A percentile compares a stretch with the other conserved stretches of the same genome.
phyloP scores from a whole-genome alignment of 2,797 vertebrate genomes.

The Anabas testudineus region DNA sequence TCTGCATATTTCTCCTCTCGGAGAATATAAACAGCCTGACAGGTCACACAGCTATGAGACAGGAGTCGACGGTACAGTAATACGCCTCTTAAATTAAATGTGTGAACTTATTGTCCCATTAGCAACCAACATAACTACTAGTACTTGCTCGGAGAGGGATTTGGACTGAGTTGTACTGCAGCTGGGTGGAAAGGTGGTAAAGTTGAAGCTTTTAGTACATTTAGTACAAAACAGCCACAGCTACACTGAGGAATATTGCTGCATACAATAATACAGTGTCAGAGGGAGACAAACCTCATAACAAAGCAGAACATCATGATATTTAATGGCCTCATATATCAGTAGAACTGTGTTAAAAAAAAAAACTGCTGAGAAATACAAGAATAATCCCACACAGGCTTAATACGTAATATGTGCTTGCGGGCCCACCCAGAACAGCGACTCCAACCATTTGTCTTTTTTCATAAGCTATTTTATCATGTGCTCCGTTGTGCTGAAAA shows the following conservation, averaged over 20 bases:
- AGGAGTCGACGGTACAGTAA: too few species aligned
- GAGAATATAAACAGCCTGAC: too few species aligned
- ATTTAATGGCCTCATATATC: conserved; percentile 60
- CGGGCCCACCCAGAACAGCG: conserved; percentile 81
- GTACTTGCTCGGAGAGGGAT: too few species aligned
- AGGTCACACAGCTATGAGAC: too few species aligned
- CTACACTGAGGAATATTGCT: too few species aligned
- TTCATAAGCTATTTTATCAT: conserved; percentile 74
- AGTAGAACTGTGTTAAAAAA: conserved; percentile 51
- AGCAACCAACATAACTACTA: too few species aligned
- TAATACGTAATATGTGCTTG: conserved; percentile 58
- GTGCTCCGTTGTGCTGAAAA: conserved; percentile 61
- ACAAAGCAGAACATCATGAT: conserved; percentile 43
- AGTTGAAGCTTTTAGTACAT: too few species aligned
- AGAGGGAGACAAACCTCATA: conserved; percentile 22
- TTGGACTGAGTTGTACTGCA: too few species aligned
- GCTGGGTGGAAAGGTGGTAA: too few species aligned
- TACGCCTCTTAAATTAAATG: too few species aligned
- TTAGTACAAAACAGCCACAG: too few species aligned
- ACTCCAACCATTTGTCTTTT: conserved; percentile 64
- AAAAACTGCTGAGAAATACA: conserved; percentile 70
- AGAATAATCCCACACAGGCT: conserved; percentile 69
- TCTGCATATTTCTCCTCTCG: background rate
- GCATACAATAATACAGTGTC: conserved; percentile 6
- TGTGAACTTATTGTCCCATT: too few species aligned